Conservation (phyloP, 2,888 invertebrate genomes). For the Proisotoma minuta region DNA sequence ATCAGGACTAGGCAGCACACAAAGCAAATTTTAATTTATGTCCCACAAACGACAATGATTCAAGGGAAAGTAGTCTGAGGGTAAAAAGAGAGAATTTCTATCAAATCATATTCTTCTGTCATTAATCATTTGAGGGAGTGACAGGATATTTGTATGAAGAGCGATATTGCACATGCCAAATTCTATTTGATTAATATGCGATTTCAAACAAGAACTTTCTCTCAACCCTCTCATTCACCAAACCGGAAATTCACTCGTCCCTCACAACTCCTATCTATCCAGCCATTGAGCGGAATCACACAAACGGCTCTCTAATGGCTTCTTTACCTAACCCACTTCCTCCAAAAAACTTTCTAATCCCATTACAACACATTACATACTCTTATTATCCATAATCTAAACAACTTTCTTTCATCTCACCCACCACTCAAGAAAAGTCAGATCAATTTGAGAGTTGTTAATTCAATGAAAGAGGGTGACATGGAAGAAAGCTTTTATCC, state of each 20-base stretch:
- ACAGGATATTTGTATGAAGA: constrained; percentile 49
- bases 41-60: constrained; percentile 48
- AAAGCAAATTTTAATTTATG: constrained; percentile 49
- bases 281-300: constrained; percentile 8
- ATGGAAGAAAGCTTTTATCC: no score
- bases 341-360: neutral
- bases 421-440: no score
- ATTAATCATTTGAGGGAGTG: constrained; percentile 48
- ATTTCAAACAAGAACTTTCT: constrained; percentile 33
- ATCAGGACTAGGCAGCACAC: constrained; percentile 44
- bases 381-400: neutral
- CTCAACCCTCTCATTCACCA: constrained; percentile 3
- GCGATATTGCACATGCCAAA: constrained; percentile 49
- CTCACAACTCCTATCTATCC: no score
- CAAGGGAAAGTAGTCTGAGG: constrained; percentile 47
- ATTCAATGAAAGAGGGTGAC: no score
- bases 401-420: no score
- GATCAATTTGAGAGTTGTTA: no score
- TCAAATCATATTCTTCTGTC: constrained; percentile 48
- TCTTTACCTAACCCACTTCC: neutral
- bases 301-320: neutral
- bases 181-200: constrained; percentile 49
- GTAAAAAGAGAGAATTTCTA: constrained; percentile 47
- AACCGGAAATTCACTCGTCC: constrained; percentile 11
- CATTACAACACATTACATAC: neutral